Base-by-base conservation (phyloP, 2,888 invertebrate genomes). In the Helobdella robusta region DNA sequence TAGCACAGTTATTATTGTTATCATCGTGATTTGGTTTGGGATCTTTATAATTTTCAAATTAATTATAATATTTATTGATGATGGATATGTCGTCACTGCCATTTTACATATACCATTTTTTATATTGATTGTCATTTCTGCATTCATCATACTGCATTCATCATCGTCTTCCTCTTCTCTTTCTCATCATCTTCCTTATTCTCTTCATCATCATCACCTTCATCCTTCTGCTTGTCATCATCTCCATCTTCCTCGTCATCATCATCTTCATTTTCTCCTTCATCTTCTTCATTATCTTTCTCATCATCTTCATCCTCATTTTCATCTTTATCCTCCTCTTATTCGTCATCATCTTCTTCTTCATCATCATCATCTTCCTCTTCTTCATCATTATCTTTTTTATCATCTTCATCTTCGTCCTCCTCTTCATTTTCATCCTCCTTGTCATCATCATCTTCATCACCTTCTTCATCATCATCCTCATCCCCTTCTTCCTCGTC, bases 381-480 rank as follows among this genome's bases (percentile, higher is more conserved):
- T 23, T 18, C 50, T 4, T 5, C 23, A 25, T n/a, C n/a, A n/a
- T 4, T 50, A 23, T n/a, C 25, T 50, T 50, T 18, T 50, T 6
- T 25, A 18, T 8, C 50, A 4, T 18, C 50, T 23, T 50, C 18
- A 8, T 23, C 6, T 23, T 4, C 50, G n/a, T 18, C 5, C n/a
- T 18, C 50, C 6, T 32, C 56, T 28, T 56, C 56, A 56, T 56
- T 32, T 28, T 56, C 56, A 56, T 56, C 56, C 23, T 56, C 56
- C 23, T 56, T 32, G 30, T 56, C 56, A 56, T 56, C 56, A 56
- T 56, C 56, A n/a, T n/a, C n/a, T n/a, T n/a, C n/a, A n/a, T n/a
- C n/a, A n/a, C n/a, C n/a, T n/a, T n/a, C n/a, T n/a, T n/a, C n/a
- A n/a, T n/a, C n/a, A n/a, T n/a, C n/a, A n/a, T n/a, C n/a, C n/a